Conservation (phyloP, 2,888 invertebrate species). For the Mechanitis messenoides region DNA sequence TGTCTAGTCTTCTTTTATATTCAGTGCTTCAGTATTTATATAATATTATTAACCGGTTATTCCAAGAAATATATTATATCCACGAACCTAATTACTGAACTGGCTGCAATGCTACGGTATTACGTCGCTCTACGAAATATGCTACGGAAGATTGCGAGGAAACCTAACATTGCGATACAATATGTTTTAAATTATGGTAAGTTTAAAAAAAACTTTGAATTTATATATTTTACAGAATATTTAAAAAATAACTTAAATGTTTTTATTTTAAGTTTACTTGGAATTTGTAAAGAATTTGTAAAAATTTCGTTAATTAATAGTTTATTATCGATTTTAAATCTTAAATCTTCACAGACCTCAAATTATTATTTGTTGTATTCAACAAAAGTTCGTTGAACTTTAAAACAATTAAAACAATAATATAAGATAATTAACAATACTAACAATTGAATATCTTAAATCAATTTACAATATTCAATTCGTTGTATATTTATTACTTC, state of each 20-base stretch:
- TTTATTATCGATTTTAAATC: too few species aligned
- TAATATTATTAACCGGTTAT: neutral
- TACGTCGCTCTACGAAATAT: constrained; percentile 1
- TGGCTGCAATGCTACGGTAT: neutral
- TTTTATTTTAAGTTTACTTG: neutral
- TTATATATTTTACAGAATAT: neutral
- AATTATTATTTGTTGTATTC: too few species aligned
- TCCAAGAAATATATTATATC: neutral
- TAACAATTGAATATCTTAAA: too few species aligned
- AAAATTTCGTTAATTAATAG: too few species aligned
- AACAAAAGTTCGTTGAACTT: too few species aligned
- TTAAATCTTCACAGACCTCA: too few species aligned
- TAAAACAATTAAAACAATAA: too few species aligned
- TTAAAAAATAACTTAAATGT: neutral
- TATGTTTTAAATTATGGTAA: neutral
- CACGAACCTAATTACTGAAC: neutral
- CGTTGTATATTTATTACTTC: too few species aligned
- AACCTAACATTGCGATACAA: neutral
- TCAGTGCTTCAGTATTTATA: neutral
- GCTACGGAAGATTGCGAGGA: neutral
- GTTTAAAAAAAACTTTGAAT: neutral
- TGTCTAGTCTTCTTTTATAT: neutral
- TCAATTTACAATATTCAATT: too few species aligned
- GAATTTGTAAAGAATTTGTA: neutral
- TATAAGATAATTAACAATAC: too few species aligned